Evolutionary conservation across 2,797 vertebrate species (phyloP).

Genomic region (Periophthalmus magnuspinnatus): DNA sequence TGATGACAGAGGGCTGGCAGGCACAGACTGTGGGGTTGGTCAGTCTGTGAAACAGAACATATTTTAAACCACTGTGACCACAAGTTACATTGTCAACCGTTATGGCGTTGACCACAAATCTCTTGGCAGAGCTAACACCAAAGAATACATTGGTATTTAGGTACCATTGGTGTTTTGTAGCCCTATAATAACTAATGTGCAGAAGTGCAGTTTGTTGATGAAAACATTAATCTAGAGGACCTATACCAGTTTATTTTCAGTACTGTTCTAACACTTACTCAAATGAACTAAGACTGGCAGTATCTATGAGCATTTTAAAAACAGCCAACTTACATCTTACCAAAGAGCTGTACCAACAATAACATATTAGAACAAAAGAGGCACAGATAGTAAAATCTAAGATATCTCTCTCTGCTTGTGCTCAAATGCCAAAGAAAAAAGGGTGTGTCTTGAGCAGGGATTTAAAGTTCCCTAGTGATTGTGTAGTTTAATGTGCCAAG

Average conservation of each 20-base stretch:
- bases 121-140: constrained; percentile 10
- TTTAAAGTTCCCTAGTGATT: too few species aligned
- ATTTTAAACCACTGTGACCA: constrained; percentile 35
- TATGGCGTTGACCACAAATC: constrained; percentile 5
- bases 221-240: background rate
- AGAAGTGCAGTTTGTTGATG: background rate
- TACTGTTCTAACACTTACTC: background rate
- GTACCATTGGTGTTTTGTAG: background rate
- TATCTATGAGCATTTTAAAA: too few species aligned
- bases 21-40: background rate
- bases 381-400: too few species aligned
- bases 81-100: constrained; percentile 22
- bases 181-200: background rate
- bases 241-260: background rate
- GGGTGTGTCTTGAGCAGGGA: too few species aligned
- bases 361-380: too few species aligned
- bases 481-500: too few species aligned
- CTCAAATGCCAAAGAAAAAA: too few species aligned
- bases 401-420: too few species aligned
- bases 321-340: too few species aligned
- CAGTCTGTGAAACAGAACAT: constrained; percentile 27
- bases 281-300: background rate
- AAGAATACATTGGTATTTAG: constrained; percentile 8
- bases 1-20: constrained; percentile 28
- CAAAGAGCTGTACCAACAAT: too few species aligned